Evolutionary conservation across 2,797 vertebrate genomes (phyloP), one percentile per base, ranked within the genome.

Genomic region (Serranus cabrilla): DNA sequence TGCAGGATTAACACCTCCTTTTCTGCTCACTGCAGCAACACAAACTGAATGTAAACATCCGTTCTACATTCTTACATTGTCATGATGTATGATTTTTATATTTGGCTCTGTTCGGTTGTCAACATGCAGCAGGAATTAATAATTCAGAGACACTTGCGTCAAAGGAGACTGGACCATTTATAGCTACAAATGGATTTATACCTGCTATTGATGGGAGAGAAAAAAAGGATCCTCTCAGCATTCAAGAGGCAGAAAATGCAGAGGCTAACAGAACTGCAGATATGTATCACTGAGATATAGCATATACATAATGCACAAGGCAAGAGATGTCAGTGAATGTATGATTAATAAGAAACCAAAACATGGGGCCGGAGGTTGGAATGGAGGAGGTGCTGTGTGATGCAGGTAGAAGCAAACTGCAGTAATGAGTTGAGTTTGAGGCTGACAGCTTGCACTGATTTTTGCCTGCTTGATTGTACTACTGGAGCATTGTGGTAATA

Each of bases 161-260:
- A 77, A 77, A 80, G 75, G 50, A 52, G 57, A 72, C 20, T 1
- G 13, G 60, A 37, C 58, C 81, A 79, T 88, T 83, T 85, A 86
- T 85, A 83, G 84, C 78, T 51, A 81, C 74, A 82, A 82, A 89
- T 89, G 78, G 74, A 40, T 82, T 84, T 64, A 68, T 71, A 49
- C 86, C 74, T 80, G 63, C 71, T 46, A 60, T 18, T 76, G 20
- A 65, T 71, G 62, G 47, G 5, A 65, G 43, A 27, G 31, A 8
- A 34, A 34, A 56, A 78, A 60, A 52, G 9, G 54, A 64, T 23
- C 47, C 54, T 37, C 65, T 82, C 49, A 61, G 73, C 59, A 75
- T 57, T 79, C 65, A 67, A 31, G 75, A 51, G 34, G 65, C 70
- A 81, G 58, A 78, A 78, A 62, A 61, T 68, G 63, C 63, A 72